Evolutionary conservation across 2,888 invertebrate species (phyloP), one percentile per base, ranked within the genome.

Genomic region (Acanthosepion lycidas): DNA sequence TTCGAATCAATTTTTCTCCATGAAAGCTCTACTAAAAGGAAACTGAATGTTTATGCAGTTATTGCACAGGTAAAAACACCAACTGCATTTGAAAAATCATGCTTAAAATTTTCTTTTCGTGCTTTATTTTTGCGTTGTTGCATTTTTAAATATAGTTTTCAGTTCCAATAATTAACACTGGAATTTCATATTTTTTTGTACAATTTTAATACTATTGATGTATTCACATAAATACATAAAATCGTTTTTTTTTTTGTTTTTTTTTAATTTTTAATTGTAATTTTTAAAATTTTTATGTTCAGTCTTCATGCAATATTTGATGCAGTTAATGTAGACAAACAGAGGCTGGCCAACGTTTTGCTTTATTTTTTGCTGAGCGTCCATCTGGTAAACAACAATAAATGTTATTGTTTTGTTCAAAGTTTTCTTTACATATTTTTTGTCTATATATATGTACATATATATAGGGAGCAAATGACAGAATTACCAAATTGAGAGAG

Each of bases 381-480:
- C 78, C 78, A 78, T 78, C 78, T n/a, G n/a, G 78, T 78, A 78
- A 78, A 78, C 78, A 78, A 78, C 78, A 78, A 78, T 78, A 78
- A 78, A 78, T 78, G 78, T 78, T 78, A 78, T 78, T 78, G 78
- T 78, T 78, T 78, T 78, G n/a, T n/a, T 78, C 78, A 78, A 9
- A n/a, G 55, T 55, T 23, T 20, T 59, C 20, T 59, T 59, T 59
- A 55, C 18, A 55, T 18, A 20, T 59, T 23, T 59, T 92, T n/a
- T 49, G 48, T 48, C 23, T 92, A 48, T 92, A 92, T 92, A 92
- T 92, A 92, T 92, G 48, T 48, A 92, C 28, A 92, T 92, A 92
- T 92, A 92, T 92, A 51, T 92, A 92, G 93, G 93, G 49, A 93
- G 49, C 93, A 26, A 51, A 93, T 51, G 93, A 53, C 28, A 28